Evolutionary conservation across 2,113 vertebrate genomes (phyloP), one percentile per base, ranked within the genome.

Genomic region (Calonectris borealis): DNA sequence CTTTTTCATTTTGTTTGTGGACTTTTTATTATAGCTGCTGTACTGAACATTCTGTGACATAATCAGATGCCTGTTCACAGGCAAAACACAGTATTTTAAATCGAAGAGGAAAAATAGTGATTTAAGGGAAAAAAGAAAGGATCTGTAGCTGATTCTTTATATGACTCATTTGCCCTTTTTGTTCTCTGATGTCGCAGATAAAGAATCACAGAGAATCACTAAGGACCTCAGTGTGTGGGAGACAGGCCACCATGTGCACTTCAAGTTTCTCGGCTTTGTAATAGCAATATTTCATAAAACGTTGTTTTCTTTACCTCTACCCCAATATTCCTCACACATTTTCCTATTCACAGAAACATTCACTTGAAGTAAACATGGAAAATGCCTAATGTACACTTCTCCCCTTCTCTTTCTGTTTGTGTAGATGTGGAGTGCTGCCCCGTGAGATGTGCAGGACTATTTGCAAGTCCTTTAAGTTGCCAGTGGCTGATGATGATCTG

Each of bases 401-500:
- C 14, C 15, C 18, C 27, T n/a, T 96, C 51, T 71, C 31, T 93
- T 86, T 97, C n/a, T 97, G 58, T 95, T 94, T 90, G 62, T 96
- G 44, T 86, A 99, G 99, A 83, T 97, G 92, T 51, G 98, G 98
- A 62, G 89, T 96, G 61, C 95, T 99, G 77, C 98, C 98, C 64
- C 96, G 26, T 60, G 97, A 98, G 86, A 97, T 96, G 18, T 97
- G 97, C 48, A 97, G 95, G 95, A 98, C 97, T 64, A 93, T 99
- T 93, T 99, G 98, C 95, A 99, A 99, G 92, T 97, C 98, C 87
- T 98, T 98, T 94, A 98, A 96, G 36, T 88, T 99, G 31, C 99
- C 99, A 11, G 55, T 99, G 95, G 82, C 90, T 44, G 96, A 98
- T 96, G 98, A 98, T 60, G 92, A 99, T 95, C 98, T 99, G 14